These are phyloP conservation scores for Anguilla japonica DNA, from an alignment of 2,113 vertebrate genomes.

Conservation along the genomic window DNA sequence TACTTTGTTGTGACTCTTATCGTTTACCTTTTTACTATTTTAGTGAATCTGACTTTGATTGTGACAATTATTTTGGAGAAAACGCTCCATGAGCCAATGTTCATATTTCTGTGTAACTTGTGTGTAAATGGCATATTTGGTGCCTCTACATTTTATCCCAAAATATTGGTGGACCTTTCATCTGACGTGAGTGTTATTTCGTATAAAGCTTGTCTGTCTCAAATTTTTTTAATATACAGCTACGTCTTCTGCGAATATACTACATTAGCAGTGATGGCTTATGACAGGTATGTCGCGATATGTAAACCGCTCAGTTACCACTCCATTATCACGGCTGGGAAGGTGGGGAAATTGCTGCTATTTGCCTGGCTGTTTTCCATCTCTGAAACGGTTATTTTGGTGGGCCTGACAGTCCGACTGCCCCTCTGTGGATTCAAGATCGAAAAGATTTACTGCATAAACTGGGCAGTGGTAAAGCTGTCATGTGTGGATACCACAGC, in stretches of 20 bases:
- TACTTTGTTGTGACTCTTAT: neutral
- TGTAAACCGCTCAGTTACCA: conserved; percentile 64
- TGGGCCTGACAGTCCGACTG: conserved; percentile 15
- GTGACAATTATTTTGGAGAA: conserved; percentile 31
- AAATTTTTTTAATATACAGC: conserved; percentile 6
- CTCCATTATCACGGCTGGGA: conserved; percentile 32
- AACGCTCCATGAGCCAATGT: conserved; percentile 38
- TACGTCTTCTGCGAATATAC: neutral
- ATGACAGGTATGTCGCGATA: conserved; percentile 57
- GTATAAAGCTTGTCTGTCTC: neutral
- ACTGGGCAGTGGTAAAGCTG: conserved; percentile 43
- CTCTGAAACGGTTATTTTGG: conserved; percentile 10
- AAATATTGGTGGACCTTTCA: conserved; percentile 17
- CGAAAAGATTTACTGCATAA: conserved; percentile 51
- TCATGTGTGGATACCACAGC: too few relatives aligned
- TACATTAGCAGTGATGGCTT: conserved; percentile 27
- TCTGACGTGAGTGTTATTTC: neutral
- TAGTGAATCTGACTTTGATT: conserved; percentile 23
- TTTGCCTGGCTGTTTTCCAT: conserved; percentile 53
- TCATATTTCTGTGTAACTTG: conserved; percentile 33
- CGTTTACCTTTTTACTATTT: neutral
- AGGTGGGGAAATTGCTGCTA: conserved; percentile 43
- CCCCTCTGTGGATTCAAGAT: conserved; percentile 42
- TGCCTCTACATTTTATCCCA: conserved; percentile 63
- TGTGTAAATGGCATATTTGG: conserved; percentile 56